phyloP scores from a whole-genome alignment of 2,888 invertebrate genomes.

The Nemoura dubitans region DNA sequence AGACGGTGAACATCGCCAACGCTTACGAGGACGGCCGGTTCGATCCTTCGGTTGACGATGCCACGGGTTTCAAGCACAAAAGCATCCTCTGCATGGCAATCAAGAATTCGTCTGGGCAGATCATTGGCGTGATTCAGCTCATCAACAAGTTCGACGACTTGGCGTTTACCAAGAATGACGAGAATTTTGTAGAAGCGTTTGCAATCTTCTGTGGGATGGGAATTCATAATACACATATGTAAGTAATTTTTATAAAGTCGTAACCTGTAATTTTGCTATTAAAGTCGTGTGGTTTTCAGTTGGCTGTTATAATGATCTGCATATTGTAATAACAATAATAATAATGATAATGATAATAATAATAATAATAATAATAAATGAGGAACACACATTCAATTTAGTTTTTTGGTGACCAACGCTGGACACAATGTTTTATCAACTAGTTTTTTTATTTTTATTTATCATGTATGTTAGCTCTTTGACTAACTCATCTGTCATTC shows the following conservation, averaged over 20 bases:
- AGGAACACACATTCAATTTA: too few species aligned
- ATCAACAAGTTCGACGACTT: slow-evolving; percentile 93
- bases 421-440: too few species aligned
- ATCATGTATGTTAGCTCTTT: too few species aligned
- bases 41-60: slow-evolving; percentile 86
- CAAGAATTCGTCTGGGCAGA: slow-evolving; percentile 89
- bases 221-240: slow-evolving; percentile 95
- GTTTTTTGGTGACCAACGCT: too few species aligned
- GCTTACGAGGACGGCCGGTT: slow-evolving; percentile 90
- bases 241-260: slow-evolving; percentile 54
- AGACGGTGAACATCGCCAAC: slow-evolving; percentile 92
- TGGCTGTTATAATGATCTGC: too few species aligned
- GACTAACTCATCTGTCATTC: too few species aligned
- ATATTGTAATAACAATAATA: too few species aligned
- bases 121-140: slow-evolving; percentile 92
- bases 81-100: slow-evolving; percentile 96
- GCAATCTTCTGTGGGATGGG: slow-evolving; percentile 98
- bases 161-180: slow-evolving; percentile 93
- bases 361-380: too few species aligned
- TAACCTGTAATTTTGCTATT: too few species aligned
- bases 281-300: too few species aligned
- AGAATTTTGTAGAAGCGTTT: slow-evolving; percentile 96
- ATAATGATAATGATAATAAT: too few species aligned
- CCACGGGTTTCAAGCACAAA: slow-evolving; percentile 83
- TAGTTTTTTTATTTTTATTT: too few species aligned